phyloP scores from a whole-genome alignment of 92 coral and sea anemone genomes.

The Heteractis magnifica region DNA sequence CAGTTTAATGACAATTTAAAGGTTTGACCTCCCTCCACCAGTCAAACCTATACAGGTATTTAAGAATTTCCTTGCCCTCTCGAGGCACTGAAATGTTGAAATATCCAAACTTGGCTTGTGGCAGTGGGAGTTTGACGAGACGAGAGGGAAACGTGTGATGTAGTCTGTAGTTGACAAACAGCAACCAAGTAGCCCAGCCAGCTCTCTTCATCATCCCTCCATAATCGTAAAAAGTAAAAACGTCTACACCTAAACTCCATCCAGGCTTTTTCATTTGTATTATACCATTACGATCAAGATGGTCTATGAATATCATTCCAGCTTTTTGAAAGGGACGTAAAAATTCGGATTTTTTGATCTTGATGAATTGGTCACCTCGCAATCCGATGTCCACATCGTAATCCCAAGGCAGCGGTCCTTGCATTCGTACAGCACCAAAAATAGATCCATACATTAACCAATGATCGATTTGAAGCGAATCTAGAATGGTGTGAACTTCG shows the following conservation, averaged over 20 bases:
- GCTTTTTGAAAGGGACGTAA: constrained; percentile 42
- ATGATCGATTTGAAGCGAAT: constrained; percentile 49
- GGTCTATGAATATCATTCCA: constrained; percentile 35
- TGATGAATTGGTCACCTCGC: constrained; percentile 52
- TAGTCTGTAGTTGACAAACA: constrained; percentile 60
- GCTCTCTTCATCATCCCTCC: constrained; percentile 69
- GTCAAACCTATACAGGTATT: constrained; percentile 69
- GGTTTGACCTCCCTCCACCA: constrained; percentile 87
- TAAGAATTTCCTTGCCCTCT: constrained; percentile 77
- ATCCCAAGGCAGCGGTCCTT: constrained; percentile 82
- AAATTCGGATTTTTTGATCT: constrained; percentile 36
- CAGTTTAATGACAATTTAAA: constrained; percentile 28
- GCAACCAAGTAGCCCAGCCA: constrained; percentile 72
- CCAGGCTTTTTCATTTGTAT: constrained; percentile 42
- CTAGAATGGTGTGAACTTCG: constrained; percentile 57
- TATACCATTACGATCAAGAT: constrained; percentile 57
- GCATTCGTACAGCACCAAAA: constrained; percentile 65
- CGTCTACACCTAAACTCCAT: constrained; percentile 51
- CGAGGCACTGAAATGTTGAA: constrained; percentile 72
- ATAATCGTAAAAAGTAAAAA: constrained; percentile 66
- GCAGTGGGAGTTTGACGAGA: constrained; percentile 74
- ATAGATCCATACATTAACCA: constrained; percentile 85
- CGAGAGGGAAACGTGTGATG: constrained; percentile 76
- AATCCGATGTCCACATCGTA: constrained; percentile 74
- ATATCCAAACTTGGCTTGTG: constrained; percentile 66